Percentiles rank a stretch among this genome's conserved stretches.
Conservation (phyloP, 2,888 invertebrate genomes). For the Teleogryllus oceanicus region DNA sequence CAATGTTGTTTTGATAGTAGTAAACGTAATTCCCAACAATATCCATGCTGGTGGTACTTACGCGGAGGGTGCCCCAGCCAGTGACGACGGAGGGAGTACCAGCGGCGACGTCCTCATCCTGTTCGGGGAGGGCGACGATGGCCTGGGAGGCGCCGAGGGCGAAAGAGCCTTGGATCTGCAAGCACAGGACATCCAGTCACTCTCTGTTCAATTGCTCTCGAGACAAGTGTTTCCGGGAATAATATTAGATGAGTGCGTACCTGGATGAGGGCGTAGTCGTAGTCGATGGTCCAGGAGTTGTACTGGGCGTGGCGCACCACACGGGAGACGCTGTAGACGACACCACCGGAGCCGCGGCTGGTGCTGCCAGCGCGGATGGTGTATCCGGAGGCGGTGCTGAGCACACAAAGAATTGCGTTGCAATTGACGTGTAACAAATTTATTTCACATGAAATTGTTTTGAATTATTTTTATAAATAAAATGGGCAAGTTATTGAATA, state of each 20-base stretch:
- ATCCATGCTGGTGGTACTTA: not conserved
- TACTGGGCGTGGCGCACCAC: conserved; percentile 46
- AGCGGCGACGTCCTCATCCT: conserved; percentile 39
- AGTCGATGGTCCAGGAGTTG: conserved; percentile 45
- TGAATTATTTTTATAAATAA: too few relatives aligned
- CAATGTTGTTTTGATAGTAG: not conserved
- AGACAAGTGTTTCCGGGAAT: not conserved
- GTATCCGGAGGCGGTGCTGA: conserved; percentile 19
- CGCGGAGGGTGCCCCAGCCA: conserved; percentile 45
- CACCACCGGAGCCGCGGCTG: conserved; percentile 38
- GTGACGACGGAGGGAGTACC: conserved; percentile 46
- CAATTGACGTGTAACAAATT: too few relatives aligned
- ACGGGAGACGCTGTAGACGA: conserved; percentile 40
- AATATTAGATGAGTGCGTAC: conserved; percentile 37
- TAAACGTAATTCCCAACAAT: not conserved
- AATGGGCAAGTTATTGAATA: too few relatives aligned
- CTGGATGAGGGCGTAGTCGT: conserved; percentile 49
- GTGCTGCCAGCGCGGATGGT: conserved; percentile 41
- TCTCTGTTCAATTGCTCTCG: not conserved
- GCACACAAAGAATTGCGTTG: not conserved
- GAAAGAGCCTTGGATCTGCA: conserved; percentile 41
- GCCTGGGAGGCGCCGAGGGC: conserved; percentile 46
- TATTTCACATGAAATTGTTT: too few relatives aligned
- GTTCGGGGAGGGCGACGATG: conserved; percentile 44
- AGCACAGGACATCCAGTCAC: not conserved